Percentiles rank a stretch among this genome's conserved stretches.
Evolutionary conservation across 2,113 vertebrate species (phyloP).

Genomic region (Loxodonta africana): DNA sequence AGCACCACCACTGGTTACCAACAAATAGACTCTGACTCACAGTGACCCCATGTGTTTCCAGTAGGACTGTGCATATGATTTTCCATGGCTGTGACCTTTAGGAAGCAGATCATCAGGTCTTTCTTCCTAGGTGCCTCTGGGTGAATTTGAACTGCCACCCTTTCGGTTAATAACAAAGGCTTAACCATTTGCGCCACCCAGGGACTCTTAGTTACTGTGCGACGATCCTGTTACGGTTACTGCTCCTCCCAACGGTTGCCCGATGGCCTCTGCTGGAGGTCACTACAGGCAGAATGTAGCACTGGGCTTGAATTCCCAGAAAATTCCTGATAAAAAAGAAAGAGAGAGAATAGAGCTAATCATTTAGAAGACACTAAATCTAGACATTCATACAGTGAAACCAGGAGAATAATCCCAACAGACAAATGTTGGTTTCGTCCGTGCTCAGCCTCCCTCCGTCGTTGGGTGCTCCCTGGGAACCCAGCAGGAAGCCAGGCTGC

Average conservation of each 20-base stretch:
- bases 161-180: not conserved
- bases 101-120: too few species aligned
- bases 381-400: not conserved
- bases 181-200: not conserved
- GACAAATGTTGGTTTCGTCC: not conserved
- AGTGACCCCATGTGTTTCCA: not conserved
- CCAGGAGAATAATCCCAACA: not conserved
- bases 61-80: too few species aligned
- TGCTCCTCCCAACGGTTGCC: not conserved
- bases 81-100: too few species aligned
- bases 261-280: not conserved
- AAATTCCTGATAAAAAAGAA: constrained; percentile 35
- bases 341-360: not conserved
- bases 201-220: constrained; percentile 16
- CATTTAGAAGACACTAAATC: not conserved
- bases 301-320: not conserved
- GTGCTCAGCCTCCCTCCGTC: not conserved
- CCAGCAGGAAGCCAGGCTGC: not conserved
- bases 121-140: too few species aligned
- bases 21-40: not conserved
- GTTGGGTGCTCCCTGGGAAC: not conserved
- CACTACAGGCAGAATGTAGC: not conserved
- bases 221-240: not conserved
- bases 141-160: not conserved
- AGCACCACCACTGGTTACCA: not conserved